Percentiles rank a stretch among this genome's conserved stretches.
Conservation (phyloP, 2,113 vertebrate genomes). For the Tauraco erythrolophus region DNA sequence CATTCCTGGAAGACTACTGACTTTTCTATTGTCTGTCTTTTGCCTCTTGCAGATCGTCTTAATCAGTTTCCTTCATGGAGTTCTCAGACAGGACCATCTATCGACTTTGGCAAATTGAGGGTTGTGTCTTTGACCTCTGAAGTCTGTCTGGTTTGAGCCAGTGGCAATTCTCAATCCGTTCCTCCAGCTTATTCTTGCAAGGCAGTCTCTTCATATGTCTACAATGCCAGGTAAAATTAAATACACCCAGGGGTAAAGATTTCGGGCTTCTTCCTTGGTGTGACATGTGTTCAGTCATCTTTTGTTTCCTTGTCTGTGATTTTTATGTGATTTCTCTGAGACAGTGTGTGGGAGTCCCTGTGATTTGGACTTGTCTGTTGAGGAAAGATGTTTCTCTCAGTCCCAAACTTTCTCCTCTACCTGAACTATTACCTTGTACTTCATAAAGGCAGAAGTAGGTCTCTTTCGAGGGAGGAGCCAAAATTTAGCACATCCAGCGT, state of each 20-base stretch:
- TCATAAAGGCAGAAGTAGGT: background rate
- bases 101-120: background rate
- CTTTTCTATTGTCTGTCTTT: background rate
- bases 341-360: background rate
- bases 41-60: background rate
- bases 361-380: background rate
- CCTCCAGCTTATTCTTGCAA: background rate
- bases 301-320: background rate
- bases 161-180: background rate
- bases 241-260: background rate
- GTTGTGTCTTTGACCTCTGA: background rate
- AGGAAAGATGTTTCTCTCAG: background rate
- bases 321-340: background rate
- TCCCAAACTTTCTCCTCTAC: background rate
- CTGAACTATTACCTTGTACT: background rate
- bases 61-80: background rate
- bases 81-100: background rate
- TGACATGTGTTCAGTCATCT: background rate
- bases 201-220: background rate
- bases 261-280: background rate
- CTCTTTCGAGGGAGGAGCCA: background rate
- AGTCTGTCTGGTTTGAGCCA: background rate
- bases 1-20: background rate
- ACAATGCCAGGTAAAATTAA: background rate
- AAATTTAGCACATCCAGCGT: background rate